Percentiles rank a stretch among this genome's conserved stretches.
These are phyloP conservation scores for Eristalinus sepulchralis DNA, from an alignment of 2,888 invertebrate genomes.

Conservation along the genomic window DNA sequence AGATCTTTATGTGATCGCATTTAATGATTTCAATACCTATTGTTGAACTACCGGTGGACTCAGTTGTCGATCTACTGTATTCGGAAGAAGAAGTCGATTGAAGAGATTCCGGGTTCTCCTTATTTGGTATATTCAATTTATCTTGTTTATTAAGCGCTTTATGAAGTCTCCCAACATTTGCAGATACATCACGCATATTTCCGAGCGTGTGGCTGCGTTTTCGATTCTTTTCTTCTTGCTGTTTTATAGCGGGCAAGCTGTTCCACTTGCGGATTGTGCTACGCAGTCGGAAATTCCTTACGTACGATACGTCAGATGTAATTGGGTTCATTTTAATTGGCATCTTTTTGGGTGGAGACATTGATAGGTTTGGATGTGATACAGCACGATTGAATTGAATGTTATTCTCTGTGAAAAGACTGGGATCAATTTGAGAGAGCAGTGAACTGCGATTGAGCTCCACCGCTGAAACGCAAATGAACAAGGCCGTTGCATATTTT, in stretches of 20 bases:
- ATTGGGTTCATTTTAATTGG: slow-evolving; percentile 31
- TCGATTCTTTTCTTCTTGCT: slow-evolving; percentile 44
- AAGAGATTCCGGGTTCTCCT: slow-evolving; percentile 29
- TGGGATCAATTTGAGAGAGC: slow-evolving; percentile 84
- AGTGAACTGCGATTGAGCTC: slow-evolving; percentile 84
- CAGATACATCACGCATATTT: slow-evolving; percentile 22
- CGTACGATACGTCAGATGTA: background rate
- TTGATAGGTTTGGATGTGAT: slow-evolving; percentile 83
- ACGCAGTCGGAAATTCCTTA: slow-evolving; percentile 3
- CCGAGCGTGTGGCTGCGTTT: slow-evolving; percentile 46
- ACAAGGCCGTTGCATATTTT: slow-evolving; percentile 83
- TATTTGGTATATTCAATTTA: slow-evolving; percentile 12
- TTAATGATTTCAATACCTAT: slow-evolving; percentile 77
- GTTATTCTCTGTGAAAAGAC: slow-evolving; percentile 77
- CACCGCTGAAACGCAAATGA: slow-evolving; percentile 85
- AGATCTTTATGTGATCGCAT: slow-evolving; percentile 80
- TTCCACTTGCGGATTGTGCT: slow-evolving; percentile 73
- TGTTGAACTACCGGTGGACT: slow-evolving; percentile 50
- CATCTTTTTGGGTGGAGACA: slow-evolving; percentile 72
- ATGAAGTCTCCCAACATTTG: slow-evolving; percentile 67
- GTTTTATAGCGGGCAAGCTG: slow-evolving; percentile 73
- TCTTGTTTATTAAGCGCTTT: slow-evolving; percentile 51
- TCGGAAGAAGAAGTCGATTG: slow-evolving; percentile 70
- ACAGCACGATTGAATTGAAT: slow-evolving; percentile 81
- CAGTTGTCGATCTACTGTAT: slow-evolving; percentile 56